Percentiles rank a stretch among this genome's conserved stretches.
phyloP scores from a whole-genome alignment of 1,140 invertebrate genomes.

The Rhopalosiphum maidis region DNA sequence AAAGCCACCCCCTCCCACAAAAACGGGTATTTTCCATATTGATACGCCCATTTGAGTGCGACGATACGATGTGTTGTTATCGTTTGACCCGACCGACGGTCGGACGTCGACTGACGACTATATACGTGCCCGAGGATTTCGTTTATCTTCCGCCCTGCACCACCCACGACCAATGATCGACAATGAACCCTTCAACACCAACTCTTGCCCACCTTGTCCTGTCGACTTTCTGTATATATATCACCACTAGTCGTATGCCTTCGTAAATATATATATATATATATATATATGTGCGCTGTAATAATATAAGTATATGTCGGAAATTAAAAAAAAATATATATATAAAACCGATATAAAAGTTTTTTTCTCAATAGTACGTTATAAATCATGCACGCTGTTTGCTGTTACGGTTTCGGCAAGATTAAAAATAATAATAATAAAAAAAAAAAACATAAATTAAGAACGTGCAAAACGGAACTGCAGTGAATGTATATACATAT shows the following conservation, averaged over 20 bases:
- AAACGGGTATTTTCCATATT: background rate
- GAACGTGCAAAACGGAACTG: background rate
- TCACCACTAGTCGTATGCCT: background rate
- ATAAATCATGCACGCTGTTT: background rate
- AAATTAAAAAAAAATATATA: background rate
- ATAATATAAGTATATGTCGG: background rate
- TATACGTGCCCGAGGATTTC: background rate
- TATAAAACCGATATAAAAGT: background rate
- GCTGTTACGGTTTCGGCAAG: background rate
- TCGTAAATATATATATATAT: too few species aligned
- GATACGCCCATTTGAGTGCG: background rate
- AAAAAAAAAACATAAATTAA: constrained; percentile 1
- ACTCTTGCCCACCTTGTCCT: background rate
- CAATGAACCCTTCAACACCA: background rate
- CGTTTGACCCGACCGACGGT: background rate
- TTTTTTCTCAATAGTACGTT: constrained; percentile 3
- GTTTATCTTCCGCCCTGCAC: background rate
- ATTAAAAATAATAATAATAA: constrained; percentile 18
- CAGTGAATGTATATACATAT: background rate
- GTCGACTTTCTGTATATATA: background rate
- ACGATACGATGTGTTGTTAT: background rate
- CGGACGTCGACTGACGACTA: background rate
- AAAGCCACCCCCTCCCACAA: background rate
- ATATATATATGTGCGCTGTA: background rate
- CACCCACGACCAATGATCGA: background rate